Percentiles rank a stretch among this genome's conserved stretches.
phyloP scores from a whole-genome alignment of 2,797 vertebrate species.

The Galago senegalensis region DNA sequence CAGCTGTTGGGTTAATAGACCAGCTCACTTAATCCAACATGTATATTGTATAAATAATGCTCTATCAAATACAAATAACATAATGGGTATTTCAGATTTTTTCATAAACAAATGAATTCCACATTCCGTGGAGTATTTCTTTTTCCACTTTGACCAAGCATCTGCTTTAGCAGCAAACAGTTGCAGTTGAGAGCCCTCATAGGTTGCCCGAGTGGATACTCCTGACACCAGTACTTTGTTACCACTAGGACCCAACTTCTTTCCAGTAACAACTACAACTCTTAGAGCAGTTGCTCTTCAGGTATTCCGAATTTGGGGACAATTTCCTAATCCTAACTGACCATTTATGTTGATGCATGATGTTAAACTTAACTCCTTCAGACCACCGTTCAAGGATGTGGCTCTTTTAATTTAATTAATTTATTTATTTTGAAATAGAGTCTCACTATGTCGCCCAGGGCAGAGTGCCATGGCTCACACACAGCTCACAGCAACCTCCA shows the following conservation, averaged over 20 bases:
- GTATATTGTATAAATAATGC: not conserved
- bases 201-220: not conserved
- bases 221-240: conserved; percentile 25
- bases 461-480: too few species aligned
- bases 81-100: not conserved
- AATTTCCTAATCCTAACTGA: conserved; percentile 25
- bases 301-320: conserved; percentile 15
- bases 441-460: too few species aligned
- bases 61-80: not conserved
- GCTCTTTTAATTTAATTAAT: not conserved
- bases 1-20: not conserved
- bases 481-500: too few species aligned
- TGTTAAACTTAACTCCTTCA: not conserved
- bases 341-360: not conserved
- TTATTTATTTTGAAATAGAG: too few species aligned
- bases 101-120: conserved; percentile 8
- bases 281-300: not conserved
- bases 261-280: not conserved
- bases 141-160: not conserved
- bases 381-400: not conserved
- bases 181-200: not conserved
- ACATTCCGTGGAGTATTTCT: conserved; percentile 3
- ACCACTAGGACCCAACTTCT: not conserved
- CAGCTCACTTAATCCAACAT: not conserved
- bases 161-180: not conserved